Percentiles rank a stretch among this genome's conserved stretches.
phyloP scores from a whole-genome alignment of 2,888 invertebrate genomes.

The Apamea anceps region DNA sequence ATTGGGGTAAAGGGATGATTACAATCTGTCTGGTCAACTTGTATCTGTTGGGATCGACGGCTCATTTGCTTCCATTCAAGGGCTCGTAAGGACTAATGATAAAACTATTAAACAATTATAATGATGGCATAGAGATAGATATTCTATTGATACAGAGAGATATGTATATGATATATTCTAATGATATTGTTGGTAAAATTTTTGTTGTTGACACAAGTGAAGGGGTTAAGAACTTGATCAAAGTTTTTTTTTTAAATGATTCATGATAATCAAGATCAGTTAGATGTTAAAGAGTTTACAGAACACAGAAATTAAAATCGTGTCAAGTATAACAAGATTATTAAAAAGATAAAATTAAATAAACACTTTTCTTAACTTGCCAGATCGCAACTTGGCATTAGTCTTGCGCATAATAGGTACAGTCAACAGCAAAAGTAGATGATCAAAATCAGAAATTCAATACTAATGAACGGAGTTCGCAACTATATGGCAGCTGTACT shows the following conservation, averaged over 20 bases:
- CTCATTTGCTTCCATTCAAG: conserved; percentile 61
- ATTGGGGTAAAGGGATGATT: conserved; percentile 54
- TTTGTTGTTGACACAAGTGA: neutral
- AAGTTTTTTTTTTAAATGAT: neutral
- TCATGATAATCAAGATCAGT: neutral
- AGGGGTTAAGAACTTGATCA: neutral
- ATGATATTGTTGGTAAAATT: neutral
- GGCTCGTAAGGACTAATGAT: conserved; percentile 15
- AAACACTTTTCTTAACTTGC: neutral
- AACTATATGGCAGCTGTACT: too few species aligned
- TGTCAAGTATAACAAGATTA: neutral
- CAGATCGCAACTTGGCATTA: neutral
- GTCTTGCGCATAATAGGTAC: neutral
- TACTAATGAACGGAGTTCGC: too few species aligned
- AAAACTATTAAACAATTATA: neutral
- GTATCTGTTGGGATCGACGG: conserved; percentile 44
- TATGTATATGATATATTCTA: neutral
- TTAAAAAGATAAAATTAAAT: too few species aligned
- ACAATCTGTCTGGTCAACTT: conserved; percentile 61
- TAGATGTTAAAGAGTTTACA: neutral
- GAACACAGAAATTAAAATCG: neutral
- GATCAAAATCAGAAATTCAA: too few species aligned
- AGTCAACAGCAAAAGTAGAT: too few species aligned
- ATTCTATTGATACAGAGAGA: neutral
- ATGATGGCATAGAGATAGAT: neutral